Evolutionary conservation across 2,888 invertebrate species (phyloP).

Genomic region (Chydorus sphaericus): DNA sequence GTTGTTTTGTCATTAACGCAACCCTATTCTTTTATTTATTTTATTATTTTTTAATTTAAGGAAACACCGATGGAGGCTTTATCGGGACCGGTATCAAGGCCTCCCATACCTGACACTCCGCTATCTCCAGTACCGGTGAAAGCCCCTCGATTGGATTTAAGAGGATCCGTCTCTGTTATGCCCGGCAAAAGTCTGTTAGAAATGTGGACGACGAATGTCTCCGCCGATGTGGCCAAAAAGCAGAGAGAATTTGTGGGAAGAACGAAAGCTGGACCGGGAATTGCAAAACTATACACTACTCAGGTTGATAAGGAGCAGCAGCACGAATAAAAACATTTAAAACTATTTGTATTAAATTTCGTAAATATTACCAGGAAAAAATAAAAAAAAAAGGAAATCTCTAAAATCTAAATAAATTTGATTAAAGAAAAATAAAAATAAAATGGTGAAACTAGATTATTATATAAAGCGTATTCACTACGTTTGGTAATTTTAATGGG

Average conservation of each 20-base stretch:
- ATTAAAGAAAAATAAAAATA: too few species aligned
- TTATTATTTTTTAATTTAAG: constrained; percentile 18
- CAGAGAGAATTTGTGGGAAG: constrained; percentile 47
- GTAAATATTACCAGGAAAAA: too few species aligned
- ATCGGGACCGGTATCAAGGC: neutral
- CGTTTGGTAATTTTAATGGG: too few species aligned
- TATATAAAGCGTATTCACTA: too few species aligned
- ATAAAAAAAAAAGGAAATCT: too few species aligned
- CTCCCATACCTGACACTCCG: constrained; percentile 68
- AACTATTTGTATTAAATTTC: too few species aligned
- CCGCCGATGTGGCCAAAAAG: constrained; percentile 30
- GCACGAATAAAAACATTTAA: too few species aligned
- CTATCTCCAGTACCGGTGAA: constrained; percentile 54
- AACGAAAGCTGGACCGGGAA: constrained; percentile 33
- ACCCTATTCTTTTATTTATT: too few species aligned
- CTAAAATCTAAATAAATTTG: too few species aligned
- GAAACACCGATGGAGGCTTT: neutral
- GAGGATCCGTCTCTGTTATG: constrained; percentile 23
- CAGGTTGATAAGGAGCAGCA: constrained; percentile 36
- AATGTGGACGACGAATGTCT: constrained; percentile 45
- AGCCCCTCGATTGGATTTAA: constrained; percentile 16
- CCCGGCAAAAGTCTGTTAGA: constrained; percentile 41
- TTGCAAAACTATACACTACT: constrained; percentile 56
- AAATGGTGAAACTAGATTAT: too few species aligned
- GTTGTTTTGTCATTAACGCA: too few species aligned